Conservation (phyloP, 2,113 vertebrate genomes). For the Epinephelus cyanopodus region DNA sequence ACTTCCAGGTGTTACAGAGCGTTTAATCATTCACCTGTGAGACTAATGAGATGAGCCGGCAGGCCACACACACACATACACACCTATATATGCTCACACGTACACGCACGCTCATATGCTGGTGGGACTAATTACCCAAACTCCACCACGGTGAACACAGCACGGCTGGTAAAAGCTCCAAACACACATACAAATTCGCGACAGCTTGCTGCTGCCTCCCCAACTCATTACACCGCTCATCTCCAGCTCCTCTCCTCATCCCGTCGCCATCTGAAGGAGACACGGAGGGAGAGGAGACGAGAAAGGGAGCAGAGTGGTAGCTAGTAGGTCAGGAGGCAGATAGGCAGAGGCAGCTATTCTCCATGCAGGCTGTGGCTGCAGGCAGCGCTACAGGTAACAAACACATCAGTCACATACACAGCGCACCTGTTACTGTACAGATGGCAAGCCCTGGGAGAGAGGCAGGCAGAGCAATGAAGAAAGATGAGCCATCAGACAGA, state of each 20-base stretch:
- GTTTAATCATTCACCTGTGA: slow-evolving; percentile 78
- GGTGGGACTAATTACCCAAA: slow-evolving; percentile 79
- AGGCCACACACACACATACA: slow-evolving; percentile 11
- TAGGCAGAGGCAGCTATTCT: slow-evolving; percentile 55
- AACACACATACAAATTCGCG: slow-evolving; percentile 45
- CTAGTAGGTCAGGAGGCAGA: slow-evolving; percentile 53
- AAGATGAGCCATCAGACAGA: slow-evolving; percentile 72
- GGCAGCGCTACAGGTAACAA: slow-evolving; percentile 80
- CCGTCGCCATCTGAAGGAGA: slow-evolving; percentile 35
- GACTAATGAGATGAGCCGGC: slow-evolving; percentile 61
- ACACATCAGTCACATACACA: slow-evolving; percentile 78
- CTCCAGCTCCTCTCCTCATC: slow-evolving; percentile 6
- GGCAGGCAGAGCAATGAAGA: slow-evolving; percentile 74
- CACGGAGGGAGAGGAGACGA: slow-evolving; percentile 15
- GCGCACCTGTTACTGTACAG: slow-evolving; percentile 80
- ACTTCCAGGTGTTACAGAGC: slow-evolving; percentile 74
- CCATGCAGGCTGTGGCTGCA: slow-evolving; percentile 55
- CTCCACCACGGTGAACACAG: slow-evolving; percentile 47
- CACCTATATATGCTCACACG: slow-evolving; percentile 13
- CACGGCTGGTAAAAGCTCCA: slow-evolving; percentile 47
- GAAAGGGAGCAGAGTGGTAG: slow-evolving; percentile 26
- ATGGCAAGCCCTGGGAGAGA: slow-evolving; percentile 76
- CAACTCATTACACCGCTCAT: slow-evolving; percentile 42
- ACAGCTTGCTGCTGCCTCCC: slow-evolving; percentile 44
- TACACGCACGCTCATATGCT: slow-evolving; percentile 25